Evolutionary conservation across 2,797 vertebrate species (phyloP).

Genomic region (Natrix natrix): DNA sequence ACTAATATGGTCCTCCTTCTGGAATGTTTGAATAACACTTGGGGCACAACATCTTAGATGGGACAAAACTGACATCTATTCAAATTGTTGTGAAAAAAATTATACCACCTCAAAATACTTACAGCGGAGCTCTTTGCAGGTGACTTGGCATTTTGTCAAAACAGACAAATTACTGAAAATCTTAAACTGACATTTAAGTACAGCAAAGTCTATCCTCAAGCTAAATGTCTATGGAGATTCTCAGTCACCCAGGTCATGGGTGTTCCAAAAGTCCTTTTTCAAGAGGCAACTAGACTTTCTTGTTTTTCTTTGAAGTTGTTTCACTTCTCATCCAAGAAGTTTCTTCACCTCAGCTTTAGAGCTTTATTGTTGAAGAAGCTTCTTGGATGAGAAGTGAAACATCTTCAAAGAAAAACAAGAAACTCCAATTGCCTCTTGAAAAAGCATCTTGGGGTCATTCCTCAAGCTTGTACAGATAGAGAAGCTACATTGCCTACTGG

Average conservation of each 20-base stretch:
- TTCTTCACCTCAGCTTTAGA: too few relatives aligned
- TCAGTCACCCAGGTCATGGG: too few relatives aligned
- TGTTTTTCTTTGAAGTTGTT: too few relatives aligned
- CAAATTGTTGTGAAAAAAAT: constrained; percentile 9
- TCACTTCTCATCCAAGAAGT: too few relatives aligned
- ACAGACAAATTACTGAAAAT: constrained; percentile 35
- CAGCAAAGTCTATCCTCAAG: not conserved
- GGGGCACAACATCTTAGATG: not conserved
- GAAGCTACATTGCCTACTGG: not conserved
- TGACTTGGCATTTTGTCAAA: constrained; percentile 12
- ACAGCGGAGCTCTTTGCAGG: not conserved
- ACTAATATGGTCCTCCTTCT: not conserved
- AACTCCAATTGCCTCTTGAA: too few relatives aligned
- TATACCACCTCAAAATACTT: not conserved
- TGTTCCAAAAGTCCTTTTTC: too few relatives aligned
- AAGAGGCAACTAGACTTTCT: too few relatives aligned
- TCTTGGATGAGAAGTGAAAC: too few relatives aligned
- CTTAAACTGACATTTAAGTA: not conserved
- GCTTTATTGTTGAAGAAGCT: too few relatives aligned
- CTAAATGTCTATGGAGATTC: not conserved
- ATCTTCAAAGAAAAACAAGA: too few relatives aligned
- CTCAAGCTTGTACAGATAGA: not conserved
- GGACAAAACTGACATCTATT: not conserved
- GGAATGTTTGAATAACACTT: not conserved
- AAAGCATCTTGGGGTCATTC: not conserved